phyloP scores from a whole-genome alignment of 2,797 vertebrate species.

The Gobio occitaniae region DNA sequence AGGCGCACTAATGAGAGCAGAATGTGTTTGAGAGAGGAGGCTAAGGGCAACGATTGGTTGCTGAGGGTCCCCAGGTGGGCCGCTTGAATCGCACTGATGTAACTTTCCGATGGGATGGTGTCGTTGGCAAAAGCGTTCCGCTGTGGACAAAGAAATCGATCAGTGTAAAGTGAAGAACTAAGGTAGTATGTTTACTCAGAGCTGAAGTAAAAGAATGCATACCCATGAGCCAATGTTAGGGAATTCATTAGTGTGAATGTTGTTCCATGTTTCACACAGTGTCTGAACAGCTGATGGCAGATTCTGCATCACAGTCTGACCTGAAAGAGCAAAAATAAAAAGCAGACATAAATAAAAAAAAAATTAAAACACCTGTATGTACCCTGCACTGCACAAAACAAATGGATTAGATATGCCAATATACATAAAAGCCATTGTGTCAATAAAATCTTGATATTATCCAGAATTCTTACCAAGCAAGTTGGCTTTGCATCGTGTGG shows the following conservation, averaged over 20 bases:
- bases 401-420: not conserved
- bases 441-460: not conserved
- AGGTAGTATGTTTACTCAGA: not conserved
- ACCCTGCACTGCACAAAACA: constrained; percentile 3
- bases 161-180: not conserved
- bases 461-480: constrained; percentile 81
- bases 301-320: constrained; percentile 91
- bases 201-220: constrained; percentile 60
- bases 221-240: constrained; percentile 99
- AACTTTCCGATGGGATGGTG: constrained; percentile 96
- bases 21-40: constrained; percentile 94
- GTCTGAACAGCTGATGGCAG: constrained; percentile 91
- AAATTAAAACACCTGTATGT: not conserved
- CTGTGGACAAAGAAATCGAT: constrained; percentile 69
- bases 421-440: not conserved
- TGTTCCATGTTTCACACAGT: constrained; percentile 94
- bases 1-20: constrained; percentile 94
- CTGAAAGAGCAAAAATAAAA: constrained; percentile 70
- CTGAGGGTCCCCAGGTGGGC: constrained; percentile 95
- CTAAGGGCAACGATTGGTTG: constrained; percentile 91
- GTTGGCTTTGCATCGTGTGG: constrained; percentile 94
- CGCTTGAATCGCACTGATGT: constrained; percentile 97
- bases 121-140: constrained; percentile 98
- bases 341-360: not conserved
- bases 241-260: constrained; percentile 95